Evolutionary conservation across 92 coral and sea anemone species (phyloP), one percentile per base, ranked within the genome.

Genomic region (Heteractis magnifica): DNA sequence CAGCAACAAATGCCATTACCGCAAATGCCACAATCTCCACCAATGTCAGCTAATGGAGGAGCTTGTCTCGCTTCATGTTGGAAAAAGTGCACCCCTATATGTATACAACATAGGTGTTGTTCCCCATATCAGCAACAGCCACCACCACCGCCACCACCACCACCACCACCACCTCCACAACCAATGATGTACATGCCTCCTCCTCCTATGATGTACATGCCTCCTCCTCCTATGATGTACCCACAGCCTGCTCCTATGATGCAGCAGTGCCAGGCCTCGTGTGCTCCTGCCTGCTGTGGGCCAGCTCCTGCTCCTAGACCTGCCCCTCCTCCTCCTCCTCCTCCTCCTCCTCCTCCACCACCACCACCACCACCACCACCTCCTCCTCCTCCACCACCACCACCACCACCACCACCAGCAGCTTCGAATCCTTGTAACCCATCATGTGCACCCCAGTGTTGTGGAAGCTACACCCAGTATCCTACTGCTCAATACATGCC

Each of bases 51-150:
- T 0, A 81, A 75, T 44, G 97, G 97, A 48, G 97, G 97, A 59
- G 87, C 94, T 21, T 93, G 97, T 65, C 59, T 76, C 44, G 75
- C 81, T 51, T 71, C 88, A 48, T 93, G 97, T 76, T 89, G 77
- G 87, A 70, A 80, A 58, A 86, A 89, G 20, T 94, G 98, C 79
- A 91, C 98, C 52, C 94, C 94, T 3, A 87, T 89, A 13, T 94
- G 98, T 70, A 62, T 89, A 20, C 93, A 91, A 59, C 94, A 91
- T 71, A 94, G 98, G 71, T 94, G 98, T 75, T 91, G 94, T 62
- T 41, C 94, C 19, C 83, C 92, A n/a, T 86, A 93, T 15, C 88
- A 90, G 51, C 94, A 90, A 6, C 88, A 89, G 11, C 91, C 91
- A 6, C n/a, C 75, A 15, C 87, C 91, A 23, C 88, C 79, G 11